Evolutionary conservation across 1,140 invertebrate species (phyloP).

Genomic region (Streblospio benedicti): DNA sequence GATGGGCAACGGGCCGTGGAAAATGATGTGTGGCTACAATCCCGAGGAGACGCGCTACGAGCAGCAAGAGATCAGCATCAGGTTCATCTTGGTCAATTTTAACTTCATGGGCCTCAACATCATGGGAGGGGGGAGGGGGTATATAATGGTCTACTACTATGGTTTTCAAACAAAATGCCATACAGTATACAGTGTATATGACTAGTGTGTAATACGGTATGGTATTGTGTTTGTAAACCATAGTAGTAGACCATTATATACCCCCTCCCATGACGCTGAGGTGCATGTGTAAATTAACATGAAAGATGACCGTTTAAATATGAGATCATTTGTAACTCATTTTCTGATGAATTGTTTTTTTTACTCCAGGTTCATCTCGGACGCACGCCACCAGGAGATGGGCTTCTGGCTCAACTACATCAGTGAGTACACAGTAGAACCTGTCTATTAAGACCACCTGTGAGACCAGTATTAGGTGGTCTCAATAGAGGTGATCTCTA

Average conservation of each 20-base stretch:
- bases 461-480: too few relatives aligned
- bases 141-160: too few relatives aligned
- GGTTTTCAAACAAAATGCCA: too few relatives aligned
- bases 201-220: background rate
- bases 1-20: background rate
- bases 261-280: background rate
- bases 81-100: background rate
- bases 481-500: too few relatives aligned
- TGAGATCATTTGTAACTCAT: background rate
- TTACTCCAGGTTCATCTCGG: slow-evolving; percentile 8
- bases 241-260: background rate
- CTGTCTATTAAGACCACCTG: too few relatives aligned
- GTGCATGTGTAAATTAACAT: background rate
- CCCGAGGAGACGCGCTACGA: background rate
- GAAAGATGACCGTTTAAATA: background rate
- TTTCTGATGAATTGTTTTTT: background rate
- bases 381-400: slow-evolving; percentile 6
- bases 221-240: background rate
- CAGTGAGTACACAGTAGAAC: slow-evolving; percentile 8
- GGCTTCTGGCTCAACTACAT: slow-evolving; percentile 8
- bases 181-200: too few relatives aligned
- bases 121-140: too few relatives aligned
- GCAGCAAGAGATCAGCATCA: background rate
- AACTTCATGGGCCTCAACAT: background rate
- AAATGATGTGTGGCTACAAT: background rate